Conservation (phyloP, 2,888 invertebrate genomes). For the Brenthis daphne region DNA sequence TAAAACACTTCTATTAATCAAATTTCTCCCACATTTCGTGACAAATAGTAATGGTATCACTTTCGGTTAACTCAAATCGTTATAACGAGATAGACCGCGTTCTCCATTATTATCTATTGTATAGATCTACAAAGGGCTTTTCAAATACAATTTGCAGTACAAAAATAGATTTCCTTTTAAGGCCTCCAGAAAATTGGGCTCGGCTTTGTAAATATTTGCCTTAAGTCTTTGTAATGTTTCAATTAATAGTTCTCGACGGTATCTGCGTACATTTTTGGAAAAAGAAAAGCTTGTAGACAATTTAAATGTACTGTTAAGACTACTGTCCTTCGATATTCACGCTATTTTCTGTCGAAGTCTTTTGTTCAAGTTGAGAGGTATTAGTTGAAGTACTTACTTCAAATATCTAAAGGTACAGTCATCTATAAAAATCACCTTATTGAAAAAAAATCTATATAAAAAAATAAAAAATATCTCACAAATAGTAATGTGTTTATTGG, state of each 20-base stretch:
- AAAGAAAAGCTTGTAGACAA: not conserved
- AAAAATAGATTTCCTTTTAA: conserved; percentile 3
- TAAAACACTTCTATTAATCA: too few species aligned
- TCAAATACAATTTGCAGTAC: conserved; percentile 3
- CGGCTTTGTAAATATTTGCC: conserved; percentile 9
- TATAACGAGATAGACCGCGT: not conserved
- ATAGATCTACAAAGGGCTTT: not conserved
- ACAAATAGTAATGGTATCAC: too few species aligned
- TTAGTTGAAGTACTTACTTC: conserved; percentile 5
- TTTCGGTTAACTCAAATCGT: not conserved
- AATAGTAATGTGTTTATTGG: too few species aligned
- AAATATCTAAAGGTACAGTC: conserved; percentile 2
- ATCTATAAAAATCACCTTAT: too few species aligned
- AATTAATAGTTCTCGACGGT: conserved; percentile 12
- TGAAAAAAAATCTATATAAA: not conserved
- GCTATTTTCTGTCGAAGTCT: conserved; percentile 2
- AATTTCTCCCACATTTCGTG: too few species aligned
- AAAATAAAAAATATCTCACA: not conserved
- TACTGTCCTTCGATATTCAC: conserved; percentile 4
- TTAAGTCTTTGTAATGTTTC: conserved; percentile 12
- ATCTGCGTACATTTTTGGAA: not conserved
- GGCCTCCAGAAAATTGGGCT: conserved; percentile 1
- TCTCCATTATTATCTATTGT: not conserved
- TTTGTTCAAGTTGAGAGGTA: not conserved
- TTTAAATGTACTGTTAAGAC: conserved; percentile 8